Conservation (phyloP, 1,140 invertebrate species). For the Phocides pigmalion region DNA sequence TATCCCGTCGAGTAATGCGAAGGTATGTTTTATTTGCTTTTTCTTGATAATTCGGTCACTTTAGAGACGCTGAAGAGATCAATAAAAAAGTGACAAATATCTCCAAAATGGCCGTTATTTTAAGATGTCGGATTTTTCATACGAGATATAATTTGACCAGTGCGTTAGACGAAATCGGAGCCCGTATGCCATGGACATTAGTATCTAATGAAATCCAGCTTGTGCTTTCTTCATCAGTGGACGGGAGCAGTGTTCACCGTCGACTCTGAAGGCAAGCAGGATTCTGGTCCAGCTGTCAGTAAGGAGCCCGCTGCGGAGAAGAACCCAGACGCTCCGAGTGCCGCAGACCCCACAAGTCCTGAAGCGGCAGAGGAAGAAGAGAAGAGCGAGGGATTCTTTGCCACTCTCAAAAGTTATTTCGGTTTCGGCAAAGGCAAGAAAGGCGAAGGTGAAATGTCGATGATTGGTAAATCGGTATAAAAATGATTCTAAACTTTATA, state of each 20-base stretch:
- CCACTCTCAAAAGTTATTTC: slow-evolving; percentile 58
- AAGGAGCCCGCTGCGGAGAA: slow-evolving; percentile 24
- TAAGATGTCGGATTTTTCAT: slow-evolving; percentile 23
- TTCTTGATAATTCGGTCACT: background rate
- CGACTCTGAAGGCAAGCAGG: slow-evolving; percentile 33
- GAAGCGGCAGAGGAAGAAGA: slow-evolving; percentile 45
- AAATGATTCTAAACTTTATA: background rate
- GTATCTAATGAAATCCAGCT: slow-evolving; percentile 78
- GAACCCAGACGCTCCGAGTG: background rate
- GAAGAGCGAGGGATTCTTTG: slow-evolving; percentile 47
- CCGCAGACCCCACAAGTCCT: slow-evolving; percentile 22
- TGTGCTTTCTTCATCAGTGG: slow-evolving; percentile 78
- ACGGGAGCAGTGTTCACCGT: slow-evolving; percentile 52
- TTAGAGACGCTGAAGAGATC: background rate
- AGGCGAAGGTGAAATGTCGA: slow-evolving; percentile 47
- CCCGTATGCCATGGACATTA: slow-evolving; percentile 57
- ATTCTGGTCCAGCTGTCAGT: slow-evolving; percentile 20
- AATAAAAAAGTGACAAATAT: background rate
- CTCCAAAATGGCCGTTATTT: background rate
- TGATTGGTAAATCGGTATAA: slow-evolving; percentile 37
- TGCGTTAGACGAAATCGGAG: slow-evolving; percentile 81
- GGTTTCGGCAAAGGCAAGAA: slow-evolving; percentile 45
- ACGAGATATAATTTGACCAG: slow-evolving; percentile 39
- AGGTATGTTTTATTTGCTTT: slow-evolving; percentile 48
- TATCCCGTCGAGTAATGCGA: slow-evolving; percentile 62